Base-by-base conservation (phyloP, 2,113 vertebrate species). In the Accipiter cooperii region DNA sequence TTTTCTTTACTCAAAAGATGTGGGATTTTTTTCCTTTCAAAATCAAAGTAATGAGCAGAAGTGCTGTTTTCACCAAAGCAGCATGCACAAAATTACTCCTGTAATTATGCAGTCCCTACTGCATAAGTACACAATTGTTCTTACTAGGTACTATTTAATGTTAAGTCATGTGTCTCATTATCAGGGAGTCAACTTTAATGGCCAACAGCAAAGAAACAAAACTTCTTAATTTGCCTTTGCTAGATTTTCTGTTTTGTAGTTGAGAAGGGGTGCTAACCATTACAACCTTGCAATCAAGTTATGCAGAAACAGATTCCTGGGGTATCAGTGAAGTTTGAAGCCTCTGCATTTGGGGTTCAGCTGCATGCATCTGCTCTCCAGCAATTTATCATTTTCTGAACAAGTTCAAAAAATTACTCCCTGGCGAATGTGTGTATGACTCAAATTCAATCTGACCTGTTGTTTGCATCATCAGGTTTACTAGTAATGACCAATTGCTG, bases 41-140 rank as follows among this genome's bases (percentile, higher is more conserved):
- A 81, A 96, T 85, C 76, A 34, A 94, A 69, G 73, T 36, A 46
- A 49, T 33, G 93, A 92, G 55, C 44, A 94, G 84, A 70, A 96
- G 54, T 52, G 86, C 55, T 61, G 22, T 75, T 91, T 95, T 93
- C 84, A 42, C 36, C 77, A 93, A 74, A 84, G 89, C 70, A 65
- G 69, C 65, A 24, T 16, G 73, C 64, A 84, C 69, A 94, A 21
- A 61, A 24, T 61, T 22, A 24, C 9, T 75, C 42, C 73, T 64
- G 11, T 36, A 70, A 47, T 70, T 55, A 34, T 8, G 47, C 58
- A 31, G n/a, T 54, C 64, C 29, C 49, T 17, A 10, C 44, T 77
- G 36, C 38, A 6, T 6, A 34, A 26, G 34, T 12, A 31, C 42
- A 26, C 58, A 55, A 3, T 73, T 55, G 64, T 47, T 92, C 40